A percentile compares a stretch with the other conserved stretches of the same genome.
phyloP scores from a whole-genome alignment of 1,140 invertebrate species.

The Nixonia krombeini region DNA sequence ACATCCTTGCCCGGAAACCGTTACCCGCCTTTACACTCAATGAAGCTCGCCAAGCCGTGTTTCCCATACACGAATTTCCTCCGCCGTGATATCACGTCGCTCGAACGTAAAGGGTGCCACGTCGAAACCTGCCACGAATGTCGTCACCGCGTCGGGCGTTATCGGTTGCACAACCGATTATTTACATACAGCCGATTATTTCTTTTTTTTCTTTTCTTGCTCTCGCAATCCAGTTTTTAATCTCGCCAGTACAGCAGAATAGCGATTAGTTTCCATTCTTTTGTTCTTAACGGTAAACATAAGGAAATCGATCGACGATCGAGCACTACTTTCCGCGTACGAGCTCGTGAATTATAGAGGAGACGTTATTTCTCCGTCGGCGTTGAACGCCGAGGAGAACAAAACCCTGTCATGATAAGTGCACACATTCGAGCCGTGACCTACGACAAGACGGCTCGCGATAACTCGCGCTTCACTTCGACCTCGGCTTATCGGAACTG shows the following conservation, averaged over 20 bases:
- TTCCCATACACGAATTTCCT: slow-evolving; percentile 55
- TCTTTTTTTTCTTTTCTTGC: too few relatives aligned
- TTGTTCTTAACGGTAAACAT: too few relatives aligned
- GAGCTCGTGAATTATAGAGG: too few relatives aligned
- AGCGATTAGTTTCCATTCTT: too few relatives aligned
- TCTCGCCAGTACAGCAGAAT: too few relatives aligned
- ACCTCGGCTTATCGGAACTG: slow-evolving; percentile 5
- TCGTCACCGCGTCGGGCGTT: too few relatives aligned
- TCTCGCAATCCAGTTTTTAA: too few relatives aligned
- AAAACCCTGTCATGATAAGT: slow-evolving; percentile 9
- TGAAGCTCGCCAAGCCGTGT: slow-evolving; percentile 55
- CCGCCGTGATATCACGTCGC: neutral
- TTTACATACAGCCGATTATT: too few relatives aligned
- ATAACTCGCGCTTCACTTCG: slow-evolving; percentile 12
- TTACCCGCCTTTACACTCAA: slow-evolving; percentile 67
- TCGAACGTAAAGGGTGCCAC: neutral
- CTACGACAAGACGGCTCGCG: slow-evolving; percentile 12
- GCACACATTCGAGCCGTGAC: slow-evolving; percentile 16
- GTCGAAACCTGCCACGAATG: neutral
- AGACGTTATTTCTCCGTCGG: too few relatives aligned
- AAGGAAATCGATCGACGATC: too few relatives aligned
- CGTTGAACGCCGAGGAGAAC: neutral
- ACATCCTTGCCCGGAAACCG: slow-evolving; percentile 70
- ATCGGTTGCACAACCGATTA: too few relatives aligned
- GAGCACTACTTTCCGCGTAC: too few relatives aligned